Conservation (phyloP, 2,888 invertebrate species). For the Standfussiana lucernea region DNA sequence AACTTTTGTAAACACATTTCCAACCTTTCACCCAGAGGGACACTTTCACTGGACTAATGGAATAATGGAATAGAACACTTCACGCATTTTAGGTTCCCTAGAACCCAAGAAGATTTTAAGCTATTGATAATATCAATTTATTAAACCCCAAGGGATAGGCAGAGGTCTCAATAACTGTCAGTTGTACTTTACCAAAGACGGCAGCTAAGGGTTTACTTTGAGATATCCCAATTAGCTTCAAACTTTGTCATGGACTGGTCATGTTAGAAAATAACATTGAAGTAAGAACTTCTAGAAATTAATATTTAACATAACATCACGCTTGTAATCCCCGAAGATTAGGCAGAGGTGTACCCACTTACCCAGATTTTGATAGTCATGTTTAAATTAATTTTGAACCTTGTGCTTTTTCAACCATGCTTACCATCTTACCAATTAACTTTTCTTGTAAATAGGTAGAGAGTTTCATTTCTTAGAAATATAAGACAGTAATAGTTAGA, state of each 20-base stretch:
- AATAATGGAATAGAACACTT: conserved; percentile 41
- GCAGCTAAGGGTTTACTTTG: neutral
- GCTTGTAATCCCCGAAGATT: too few relatives aligned
- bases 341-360: too few relatives aligned
- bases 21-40: conserved; percentile 8
- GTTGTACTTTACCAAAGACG: neutral
- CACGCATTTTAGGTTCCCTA: conserved; percentile 14
- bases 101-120: neutral
- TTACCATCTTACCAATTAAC: too few relatives aligned
- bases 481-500: neutral
- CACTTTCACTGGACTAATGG: too few relatives aligned
- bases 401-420: too few relatives aligned
- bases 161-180: neutral
- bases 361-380: too few relatives aligned
- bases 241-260: neutral
- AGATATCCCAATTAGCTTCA: neutral
- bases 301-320: too few relatives aligned
- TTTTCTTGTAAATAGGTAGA: too few relatives aligned
- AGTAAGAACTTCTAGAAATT: neutral
- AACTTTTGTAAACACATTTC: conserved; percentile 30
- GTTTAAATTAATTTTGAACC: too few relatives aligned
- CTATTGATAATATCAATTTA: conserved; percentile 8
- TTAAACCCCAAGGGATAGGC: neutral
- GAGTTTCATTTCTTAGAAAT: too few relatives aligned
- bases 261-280: neutral